Conservation (phyloP, 1,140 invertebrate genomes). For the Palaemon carinicauda region DNA sequence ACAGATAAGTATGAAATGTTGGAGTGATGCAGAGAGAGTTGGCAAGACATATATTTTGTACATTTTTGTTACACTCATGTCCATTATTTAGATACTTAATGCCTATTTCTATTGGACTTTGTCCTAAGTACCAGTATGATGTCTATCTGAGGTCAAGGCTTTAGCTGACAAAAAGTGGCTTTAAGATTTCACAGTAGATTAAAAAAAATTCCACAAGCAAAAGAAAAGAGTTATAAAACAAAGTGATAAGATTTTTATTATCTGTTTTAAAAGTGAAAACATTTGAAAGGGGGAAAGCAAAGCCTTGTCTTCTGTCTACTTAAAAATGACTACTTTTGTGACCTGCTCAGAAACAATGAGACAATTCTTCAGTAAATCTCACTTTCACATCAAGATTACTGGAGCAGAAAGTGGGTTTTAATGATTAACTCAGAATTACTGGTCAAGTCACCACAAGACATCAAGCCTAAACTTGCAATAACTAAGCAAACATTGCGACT, state of each 20-base stretch:
- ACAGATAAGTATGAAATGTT: constrained; percentile 44
- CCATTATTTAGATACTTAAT: constrained; percentile 50
- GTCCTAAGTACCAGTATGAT: constrained; percentile 25
- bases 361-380: not conserved
- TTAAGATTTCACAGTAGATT: too few relatives aligned
- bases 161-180: not conserved
- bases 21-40: constrained; percentile 36
- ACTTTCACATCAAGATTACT: not conserved
- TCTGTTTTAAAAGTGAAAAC: too few relatives aligned
- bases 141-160: constrained; percentile 7
- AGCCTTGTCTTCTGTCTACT: too few relatives aligned
- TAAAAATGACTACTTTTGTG: too few relatives aligned
- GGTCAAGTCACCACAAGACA: constrained; percentile 14
- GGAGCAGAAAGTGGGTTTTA: not conserved
- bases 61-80: constrained; percentile 54
- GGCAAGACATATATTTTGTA: constrained; percentile 55
- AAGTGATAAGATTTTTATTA: too few relatives aligned
- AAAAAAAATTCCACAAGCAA: too few relatives aligned
- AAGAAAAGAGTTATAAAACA: too few relatives aligned
- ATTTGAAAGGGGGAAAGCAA: too few relatives aligned
- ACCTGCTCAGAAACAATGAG: too few relatives aligned
- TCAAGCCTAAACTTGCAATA: constrained; percentile 33
- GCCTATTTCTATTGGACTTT: constrained; percentile 42
- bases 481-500: constrained; percentile 14
- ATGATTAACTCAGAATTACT: not conserved